Evolutionary conservation across 2,797 vertebrate species (phyloP), one percentile per base, ranked within the genome.

Genomic region (Rhynchonycteris naso): DNA sequence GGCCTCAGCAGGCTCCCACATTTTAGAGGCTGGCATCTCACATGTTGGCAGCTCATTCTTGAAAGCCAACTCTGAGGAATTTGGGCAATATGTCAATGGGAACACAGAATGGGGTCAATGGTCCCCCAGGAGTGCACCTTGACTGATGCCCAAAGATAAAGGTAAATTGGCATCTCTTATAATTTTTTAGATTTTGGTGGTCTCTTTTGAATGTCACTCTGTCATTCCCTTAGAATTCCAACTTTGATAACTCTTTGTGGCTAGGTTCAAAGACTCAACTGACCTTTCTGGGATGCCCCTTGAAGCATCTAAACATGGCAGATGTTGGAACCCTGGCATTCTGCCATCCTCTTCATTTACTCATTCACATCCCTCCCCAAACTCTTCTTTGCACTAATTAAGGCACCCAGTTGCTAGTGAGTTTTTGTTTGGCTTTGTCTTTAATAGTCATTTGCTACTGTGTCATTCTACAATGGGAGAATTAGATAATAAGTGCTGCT

Each of bases 401-500:
- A 94, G 88, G 35, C 14, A 56, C 2, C 22, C 22, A n/a, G n/a
- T 58, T 63, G 18, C 18, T n/a, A 75, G 9, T 65, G 13, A 13
- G 24, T 58, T 88, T 86, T 86, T 91, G 65, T 93, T 92, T 88
- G 56, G 28, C 47, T 87, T 79, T 81, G 21, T 50, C 91, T 79
- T 88, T 26, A 54, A 38, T 26, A 63, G 90, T 24, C 75, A 89
- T 78, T 81, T 87, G 56, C 83, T 88, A 65, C 21, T 43, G 66
- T 83, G 85, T 35, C 7, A 75, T 86, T 94, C 75, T 84, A 26
- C 11, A 74, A 12, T 43, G 66, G 21, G 33, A 91, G 21, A 78
- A 76, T 93, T 33, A 85, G 69, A 94, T 95, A 80, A 50, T 95
- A 96, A 79, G 85, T 94, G 61, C 75, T 93, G 75, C 28, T 52